These are phyloP conservation scores for Archivesica marissinica DNA, from an alignment of 1,140 invertebrate species.

Conservation along the genomic window DNA sequence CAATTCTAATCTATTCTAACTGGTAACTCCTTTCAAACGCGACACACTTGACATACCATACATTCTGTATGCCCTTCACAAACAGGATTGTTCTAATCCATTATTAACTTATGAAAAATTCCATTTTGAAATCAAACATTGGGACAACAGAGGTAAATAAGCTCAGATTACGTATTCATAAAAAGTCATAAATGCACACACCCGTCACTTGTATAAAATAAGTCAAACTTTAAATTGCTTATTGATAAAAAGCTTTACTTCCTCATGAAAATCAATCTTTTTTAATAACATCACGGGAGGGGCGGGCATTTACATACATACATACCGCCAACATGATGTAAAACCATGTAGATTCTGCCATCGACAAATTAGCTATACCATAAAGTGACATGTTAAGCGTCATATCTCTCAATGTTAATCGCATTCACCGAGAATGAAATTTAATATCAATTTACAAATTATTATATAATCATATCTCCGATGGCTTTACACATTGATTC, in stretches of 20 bases:
- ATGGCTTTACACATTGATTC: neutral
- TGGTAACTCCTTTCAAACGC: too few relatives aligned
- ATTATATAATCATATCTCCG: neutral
- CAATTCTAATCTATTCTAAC: too few relatives aligned
- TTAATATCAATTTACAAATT: conserved; percentile 11
- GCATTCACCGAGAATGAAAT: neutral
- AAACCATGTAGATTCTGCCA: neutral
- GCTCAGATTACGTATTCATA: neutral
- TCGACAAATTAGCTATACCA: neutral
- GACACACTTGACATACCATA: too few relatives aligned
- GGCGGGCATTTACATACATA: too few relatives aligned
- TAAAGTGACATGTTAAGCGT: conserved; percentile 9
- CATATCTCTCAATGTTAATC: neutral
- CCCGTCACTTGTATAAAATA: neutral
- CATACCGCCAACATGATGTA: neutral
- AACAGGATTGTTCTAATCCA: neutral
- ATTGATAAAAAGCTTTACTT: conserved; percentile 1
- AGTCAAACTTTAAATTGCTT: neutral
- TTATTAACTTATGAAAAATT: conserved; percentile 9
- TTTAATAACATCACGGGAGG: conserved; percentile 17
- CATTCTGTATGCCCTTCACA: neutral
- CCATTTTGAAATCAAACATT: conserved; percentile 25
- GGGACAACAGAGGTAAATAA: neutral
- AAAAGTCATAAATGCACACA: neutral
- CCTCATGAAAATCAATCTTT: conserved; percentile 26